Base-by-base conservation (phyloP, 2,797 vertebrate genomes). In the Melanotaenia boesemani region DNA sequence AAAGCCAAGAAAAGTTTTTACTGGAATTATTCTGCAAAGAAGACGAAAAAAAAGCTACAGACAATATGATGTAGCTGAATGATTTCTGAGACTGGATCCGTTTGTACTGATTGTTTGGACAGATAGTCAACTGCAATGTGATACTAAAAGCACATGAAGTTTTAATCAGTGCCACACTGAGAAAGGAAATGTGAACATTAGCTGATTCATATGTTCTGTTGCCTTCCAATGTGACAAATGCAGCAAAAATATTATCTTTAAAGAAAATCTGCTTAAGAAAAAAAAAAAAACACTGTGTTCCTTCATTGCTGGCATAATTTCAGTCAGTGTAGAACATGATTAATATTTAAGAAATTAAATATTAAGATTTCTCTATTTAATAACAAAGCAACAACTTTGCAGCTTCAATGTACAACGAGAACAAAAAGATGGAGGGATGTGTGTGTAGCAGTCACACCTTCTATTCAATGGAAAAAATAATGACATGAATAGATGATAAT, bases 371-470 rank as follows among this genome's bases (percentile, higher is more conserved):
- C 48, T 50, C 7, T 48, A 22, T 22, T 50, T 22, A 10, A 22
- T 22, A 52, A 67, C 41, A 2, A 0, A 37, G 4, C 12, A 0
- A 12, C n/a, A 24, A 24, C 26, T n/a, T 32, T 63, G 22, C 5
- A 56, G 37, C n/a, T 32, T 59, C 4, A 3, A 3, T 28, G 2
- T 65, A 24, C 26, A 26, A 52, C 55, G n/a, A 37, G 15, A 55
- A 74, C 10, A 48, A 26, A 36, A 59, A 64, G 6, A 26, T 30
- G 30, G 6, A 48, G 55, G n/a, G n/a, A 65, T 30, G 24, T 55
- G 63, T 16, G 57, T 46, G 30, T 70, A 30, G 39, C 74, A 85
- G 52, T 77, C 65, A 58, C 63, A 74, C 69, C 34, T 70, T 69
- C 48, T 28, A 61, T 56, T 77, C 64, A 76, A 30, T 39, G 63